These are phyloP conservation scores for Manduca sexta DNA, from an alignment of 1,140 invertebrate genomes.

Conservation along the genomic window DNA sequence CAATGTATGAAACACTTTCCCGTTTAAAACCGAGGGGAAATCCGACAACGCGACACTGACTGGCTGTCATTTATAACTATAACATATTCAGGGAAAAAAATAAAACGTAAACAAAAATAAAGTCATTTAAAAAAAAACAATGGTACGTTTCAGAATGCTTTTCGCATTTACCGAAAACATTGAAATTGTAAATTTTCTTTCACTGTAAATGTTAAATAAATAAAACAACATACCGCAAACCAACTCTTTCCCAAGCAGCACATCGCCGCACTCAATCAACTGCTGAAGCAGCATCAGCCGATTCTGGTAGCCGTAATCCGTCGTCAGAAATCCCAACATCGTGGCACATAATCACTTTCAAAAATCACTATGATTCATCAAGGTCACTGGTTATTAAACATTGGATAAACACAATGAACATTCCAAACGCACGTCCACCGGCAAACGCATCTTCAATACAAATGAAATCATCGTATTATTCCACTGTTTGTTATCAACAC, in stretches of 20 bases:
- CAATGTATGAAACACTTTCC: no score
- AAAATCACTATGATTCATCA: background rate
- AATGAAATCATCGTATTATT: background rate
- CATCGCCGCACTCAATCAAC: slow-evolving; percentile 60
- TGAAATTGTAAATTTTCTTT: background rate
- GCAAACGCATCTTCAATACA: no score
- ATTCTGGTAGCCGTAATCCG: slow-evolving; percentile 58
- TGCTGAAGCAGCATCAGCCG: slow-evolving; percentile 55
- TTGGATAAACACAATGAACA: background rate
- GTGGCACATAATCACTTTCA: slow-evolving; percentile 24
- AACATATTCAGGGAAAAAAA: no score
- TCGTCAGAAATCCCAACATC: slow-evolving; percentile 59
- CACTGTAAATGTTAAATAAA: background rate
- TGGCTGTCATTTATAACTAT: no score
- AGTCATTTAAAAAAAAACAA: no score
- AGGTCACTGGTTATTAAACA: background rate
- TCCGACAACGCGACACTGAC: no score
- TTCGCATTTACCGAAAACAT: no score
- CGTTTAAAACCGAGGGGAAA: no score
- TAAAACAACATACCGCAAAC: slow-evolving; percentile 43
- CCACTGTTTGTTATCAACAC: slow-evolving; percentile 1
- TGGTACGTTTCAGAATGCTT: no score
- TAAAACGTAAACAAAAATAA: no score
- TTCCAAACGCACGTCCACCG: background rate
- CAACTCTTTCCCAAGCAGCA: slow-evolving; percentile 42